These are phyloP conservation scores for Megaceryle alcyon DNA, from an alignment of 2,797 vertebrate genomes.

Conservation along the genomic window DNA sequence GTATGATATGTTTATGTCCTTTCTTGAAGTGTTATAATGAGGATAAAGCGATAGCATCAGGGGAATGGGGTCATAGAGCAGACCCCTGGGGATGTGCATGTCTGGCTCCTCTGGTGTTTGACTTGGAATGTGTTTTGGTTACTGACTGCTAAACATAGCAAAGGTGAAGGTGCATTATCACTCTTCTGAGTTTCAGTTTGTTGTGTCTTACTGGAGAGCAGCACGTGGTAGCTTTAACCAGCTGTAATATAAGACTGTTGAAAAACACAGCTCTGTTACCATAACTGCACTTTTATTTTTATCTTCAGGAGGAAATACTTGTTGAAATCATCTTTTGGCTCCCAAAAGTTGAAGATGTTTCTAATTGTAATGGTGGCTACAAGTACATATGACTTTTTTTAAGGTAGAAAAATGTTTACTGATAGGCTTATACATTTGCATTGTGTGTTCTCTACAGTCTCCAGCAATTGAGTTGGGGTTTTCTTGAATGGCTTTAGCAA, in stretches of 20 bases:
- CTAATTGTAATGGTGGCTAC: neutral
- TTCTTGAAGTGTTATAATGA: slow-evolving; percentile 16
- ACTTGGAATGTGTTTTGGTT: neutral
- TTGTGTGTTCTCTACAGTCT: neutral
- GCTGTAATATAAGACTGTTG: neutral
- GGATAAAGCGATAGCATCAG: neutral
- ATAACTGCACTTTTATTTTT: slow-evolving; percentile 35
- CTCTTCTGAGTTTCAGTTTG: slow-evolving; percentile 51
- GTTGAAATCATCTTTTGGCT: slow-evolving; percentile 5
- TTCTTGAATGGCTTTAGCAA: neutral
- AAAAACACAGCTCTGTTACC: neutral
- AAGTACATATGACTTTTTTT: neutral
- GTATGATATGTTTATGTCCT: neutral
- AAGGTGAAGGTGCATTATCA: neutral
- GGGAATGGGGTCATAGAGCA: neutral
- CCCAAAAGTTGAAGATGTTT: neutral
- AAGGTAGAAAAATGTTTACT: neutral
- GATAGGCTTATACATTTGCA: neutral
- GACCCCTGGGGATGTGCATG: neutral
- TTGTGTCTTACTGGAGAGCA: neutral
- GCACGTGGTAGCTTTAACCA: slow-evolving; percentile 12
- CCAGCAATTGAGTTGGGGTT: neutral
- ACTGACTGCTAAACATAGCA: neutral
- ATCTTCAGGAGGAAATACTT: slow-evolving; percentile 4
- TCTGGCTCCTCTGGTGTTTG: neutral